phyloP scores from a whole-genome alignment of 2,797 vertebrate genomes.

The Mycteria americana region DNA sequence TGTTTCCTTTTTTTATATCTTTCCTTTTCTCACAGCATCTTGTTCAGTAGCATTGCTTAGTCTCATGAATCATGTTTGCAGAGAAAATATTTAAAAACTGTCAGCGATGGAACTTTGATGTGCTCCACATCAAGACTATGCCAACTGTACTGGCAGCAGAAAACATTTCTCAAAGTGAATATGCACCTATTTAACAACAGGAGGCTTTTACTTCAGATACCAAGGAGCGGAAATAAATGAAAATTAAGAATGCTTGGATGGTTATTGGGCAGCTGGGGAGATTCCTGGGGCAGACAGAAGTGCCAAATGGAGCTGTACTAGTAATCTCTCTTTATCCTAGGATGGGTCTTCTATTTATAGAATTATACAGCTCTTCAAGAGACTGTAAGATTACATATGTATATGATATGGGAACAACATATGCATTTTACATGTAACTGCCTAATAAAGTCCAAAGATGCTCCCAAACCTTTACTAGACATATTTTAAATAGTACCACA shows the following conservation, averaged over 20 bases:
- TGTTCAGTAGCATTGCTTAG: background rate
- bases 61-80: background rate
- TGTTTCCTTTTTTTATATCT: background rate
- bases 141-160: background rate
- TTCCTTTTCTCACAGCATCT: background rate
- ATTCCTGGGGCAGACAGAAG: constrained; percentile 29
- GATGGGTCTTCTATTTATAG: constrained; percentile 38
- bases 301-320: constrained; percentile 5
- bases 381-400: background rate
- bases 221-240: constrained; percentile 11
- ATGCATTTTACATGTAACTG: background rate
- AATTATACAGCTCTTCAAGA: constrained; percentile 1
- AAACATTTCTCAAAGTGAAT: background rate
- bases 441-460: background rate
- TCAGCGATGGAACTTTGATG: background rate
- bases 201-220: background rate
- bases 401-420: background rate
- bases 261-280: constrained; percentile 24
- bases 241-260: constrained; percentile 16
- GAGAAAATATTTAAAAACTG: background rate
- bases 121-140: background rate
- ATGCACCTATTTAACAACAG: background rate
- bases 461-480: background rate
- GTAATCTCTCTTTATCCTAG: constrained; percentile 25
- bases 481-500: background rate